Percentiles rank a stretch among this genome's conserved stretches.
phyloP scores from a whole-genome alignment of 2,797 vertebrate genomes.

The Rhadinocentrus ornatus region DNA sequence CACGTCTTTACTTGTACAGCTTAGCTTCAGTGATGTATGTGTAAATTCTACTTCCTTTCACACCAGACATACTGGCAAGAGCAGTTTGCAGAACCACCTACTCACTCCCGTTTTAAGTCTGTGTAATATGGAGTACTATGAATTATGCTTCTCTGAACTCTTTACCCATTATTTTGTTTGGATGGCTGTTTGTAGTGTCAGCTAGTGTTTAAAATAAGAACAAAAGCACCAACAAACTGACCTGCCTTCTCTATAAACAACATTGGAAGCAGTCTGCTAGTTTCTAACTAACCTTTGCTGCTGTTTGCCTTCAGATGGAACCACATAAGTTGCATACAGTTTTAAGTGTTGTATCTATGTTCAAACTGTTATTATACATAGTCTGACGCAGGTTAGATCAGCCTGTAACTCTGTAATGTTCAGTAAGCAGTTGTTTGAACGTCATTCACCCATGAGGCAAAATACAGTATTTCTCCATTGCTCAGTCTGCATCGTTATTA shows the following conservation, averaged over 20 bases:
- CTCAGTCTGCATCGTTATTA: constrained; percentile 28
- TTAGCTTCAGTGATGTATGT: constrained; percentile 15
- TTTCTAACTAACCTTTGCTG: constrained; percentile 12
- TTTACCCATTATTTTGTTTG: neutral
- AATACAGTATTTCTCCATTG: constrained; percentile 35
- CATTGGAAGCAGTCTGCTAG: constrained; percentile 11
- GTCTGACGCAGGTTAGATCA: constrained; percentile 9
- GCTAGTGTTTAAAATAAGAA: constrained; percentile 6
- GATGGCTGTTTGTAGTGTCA: constrained; percentile 13
- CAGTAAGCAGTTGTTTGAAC: constrained; percentile 9
- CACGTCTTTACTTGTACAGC: constrained; percentile 9
- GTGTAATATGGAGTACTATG: neutral
- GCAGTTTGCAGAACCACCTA: constrained; percentile 36
- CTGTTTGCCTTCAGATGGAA: constrained; percentile 23
- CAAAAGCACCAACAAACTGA: neutral
- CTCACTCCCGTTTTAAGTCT: constrained; percentile 26
- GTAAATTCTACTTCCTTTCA: constrained; percentile 53
- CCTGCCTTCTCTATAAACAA: neutral
- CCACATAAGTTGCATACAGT: constrained; percentile 10
- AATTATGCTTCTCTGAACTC: constrained; percentile 6
- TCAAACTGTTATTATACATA: constrained; percentile 8
- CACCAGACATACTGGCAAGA: constrained; percentile 22
- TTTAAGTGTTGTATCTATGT: constrained; percentile 22
- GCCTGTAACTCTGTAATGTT: constrained; percentile 34
- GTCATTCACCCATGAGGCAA: constrained; percentile 27